A percentile compares a stretch with the other conserved stretches of the same genome.
Conservation (phyloP, 2,113 vertebrate species). For the Morone saxatilis region DNA sequence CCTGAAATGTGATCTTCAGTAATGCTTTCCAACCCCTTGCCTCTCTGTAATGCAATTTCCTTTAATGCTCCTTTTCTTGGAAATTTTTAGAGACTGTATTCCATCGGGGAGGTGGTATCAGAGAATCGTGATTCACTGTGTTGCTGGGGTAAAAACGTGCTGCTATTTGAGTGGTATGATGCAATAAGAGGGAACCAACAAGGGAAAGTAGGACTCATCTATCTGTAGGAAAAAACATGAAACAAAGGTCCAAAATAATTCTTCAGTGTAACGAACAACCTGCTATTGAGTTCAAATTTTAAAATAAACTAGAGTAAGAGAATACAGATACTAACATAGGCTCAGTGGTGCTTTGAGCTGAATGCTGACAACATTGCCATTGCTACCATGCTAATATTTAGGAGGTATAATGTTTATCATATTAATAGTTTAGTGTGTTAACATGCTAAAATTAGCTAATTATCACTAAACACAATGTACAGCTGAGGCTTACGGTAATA, state of each 20-base stretch:
- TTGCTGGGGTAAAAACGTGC: slow-evolving; percentile 36
- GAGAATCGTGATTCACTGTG: slow-evolving; percentile 38
- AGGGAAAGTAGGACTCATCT: slow-evolving; percentile 12
- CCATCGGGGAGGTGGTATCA: slow-evolving; percentile 7
- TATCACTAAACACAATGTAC: no score
- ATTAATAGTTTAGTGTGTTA: no score
- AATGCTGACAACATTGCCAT: background rate
- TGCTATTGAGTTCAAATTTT: slow-evolving; percentile 6
- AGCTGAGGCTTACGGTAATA: background rate
- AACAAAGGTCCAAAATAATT: background rate
- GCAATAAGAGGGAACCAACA: slow-evolving; percentile 21
- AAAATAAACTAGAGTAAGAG: slow-evolving; percentile 8
- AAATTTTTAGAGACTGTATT: slow-evolving; percentile 46
- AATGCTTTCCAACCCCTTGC: slow-evolving; percentile 68
- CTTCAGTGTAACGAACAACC: background rate
- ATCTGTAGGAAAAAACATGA: background rate
- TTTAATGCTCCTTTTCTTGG: slow-evolving; percentile 70
- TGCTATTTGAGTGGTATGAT: slow-evolving; percentile 47
- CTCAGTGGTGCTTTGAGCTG: background rate
- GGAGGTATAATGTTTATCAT: no score
- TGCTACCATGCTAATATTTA: no score
- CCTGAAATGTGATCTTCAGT: slow-evolving; percentile 74
- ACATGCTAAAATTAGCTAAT: no score
- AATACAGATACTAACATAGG: background rate
- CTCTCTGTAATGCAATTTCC: slow-evolving; percentile 72